Evolutionary conservation across 2,797 vertebrate genomes (phyloP).

Genomic region (Choloepus didactylus): DNA sequence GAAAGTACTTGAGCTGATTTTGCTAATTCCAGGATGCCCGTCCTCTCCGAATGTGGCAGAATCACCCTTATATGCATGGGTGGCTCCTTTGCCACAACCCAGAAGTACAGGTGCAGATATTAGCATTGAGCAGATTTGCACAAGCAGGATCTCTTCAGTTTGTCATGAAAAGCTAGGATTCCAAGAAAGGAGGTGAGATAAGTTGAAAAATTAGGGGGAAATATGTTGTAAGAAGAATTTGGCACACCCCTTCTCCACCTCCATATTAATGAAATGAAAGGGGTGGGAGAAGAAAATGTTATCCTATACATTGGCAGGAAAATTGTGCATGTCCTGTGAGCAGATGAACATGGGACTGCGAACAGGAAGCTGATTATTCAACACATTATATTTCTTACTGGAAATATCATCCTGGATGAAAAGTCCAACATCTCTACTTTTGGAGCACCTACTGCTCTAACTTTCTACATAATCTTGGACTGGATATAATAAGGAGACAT

Average conservation of each 20-base stretch:
- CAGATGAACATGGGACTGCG: slow-evolving; percentile 85
- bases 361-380: slow-evolving; percentile 86
- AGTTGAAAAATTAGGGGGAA: slow-evolving; percentile 85
- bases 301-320: slow-evolving; percentile 82
- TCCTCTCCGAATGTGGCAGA: slow-evolving; percentile 49
- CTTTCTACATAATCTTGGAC: slow-evolving; percentile 66
- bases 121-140: slow-evolving; percentile 81
- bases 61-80: slow-evolving; percentile 39
- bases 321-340: slow-evolving; percentile 84
- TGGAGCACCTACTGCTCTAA: slow-evolving; percentile 77
- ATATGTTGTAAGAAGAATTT: slow-evolving; percentile 83
- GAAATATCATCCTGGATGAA: slow-evolving; percentile 83
- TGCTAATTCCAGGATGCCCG: slow-evolving; percentile 64
- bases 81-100: slow-evolving; percentile 61
- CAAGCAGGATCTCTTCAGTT: slow-evolving; percentile 77
- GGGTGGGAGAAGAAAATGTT: slow-evolving; percentile 82
- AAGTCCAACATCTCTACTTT: slow-evolving; percentile 83
- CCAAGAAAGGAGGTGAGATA: slow-evolving; percentile 83
- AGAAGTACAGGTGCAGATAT: slow-evolving; percentile 80
- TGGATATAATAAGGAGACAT: slow-evolving; percentile 22
- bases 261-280: slow-evolving; percentile 83
- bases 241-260: slow-evolving; percentile 84
- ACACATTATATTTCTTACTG: slow-evolving; percentile 84
- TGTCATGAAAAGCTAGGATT: slow-evolving; percentile 80
- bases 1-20: slow-evolving; percentile 63